Evolutionary conservation across 1,140 invertebrate species (phyloP), one percentile per base, ranked within the genome.

Genomic region (Paralvinella palmiformis): DNA sequence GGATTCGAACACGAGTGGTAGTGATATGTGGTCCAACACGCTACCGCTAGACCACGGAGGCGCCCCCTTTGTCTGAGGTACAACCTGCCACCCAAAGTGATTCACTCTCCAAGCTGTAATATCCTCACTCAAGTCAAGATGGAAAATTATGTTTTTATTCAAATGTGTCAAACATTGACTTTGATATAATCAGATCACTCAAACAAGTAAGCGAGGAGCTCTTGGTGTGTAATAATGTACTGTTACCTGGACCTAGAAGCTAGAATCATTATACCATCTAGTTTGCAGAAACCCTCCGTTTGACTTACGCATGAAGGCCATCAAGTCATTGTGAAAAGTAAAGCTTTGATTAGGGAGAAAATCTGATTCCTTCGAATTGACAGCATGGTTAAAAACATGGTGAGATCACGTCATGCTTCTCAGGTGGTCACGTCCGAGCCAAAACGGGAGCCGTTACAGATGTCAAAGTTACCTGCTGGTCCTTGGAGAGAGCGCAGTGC

Each of bases 331-430:
- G 27, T 57, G 27, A 57, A 31, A 20, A 57, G 24, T 13, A 57
- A 57, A 33, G 10, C 55, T 15, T n/a, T 57, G 33, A 2, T 57
- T 15, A 24, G 55, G 10, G 55, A 57, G 17, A 0, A 57, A 0
- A 36, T 57, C 22, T 57, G 55, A 13, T 57, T 57, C 55, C 33
- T 1, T 32, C 24, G 55, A 31, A 57, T 57, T n/a, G 3, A 57
- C 33, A 35, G 33, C 24, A 31, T 32, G 33, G 55, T 57, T 1
- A 32, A n/a, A n/a, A 57, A 32, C n/a, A 31, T 0, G 13, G 27
- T 20, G 29, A 22, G 0, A 57, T 10, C n/a, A 10, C 10, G 10
- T 10, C n/a, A n/a, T 10, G 10, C 10, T 41, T n/a, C 4, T 57
- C 29, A 13, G 22, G 27, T 33, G 22, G 22, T 22, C 33, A 33